A percentile compares a stretch with the other conserved stretches of the same genome.
Evolutionary conservation across 2,113 vertebrate genomes (phyloP).

Genomic region (Puntigrus tetrazona): DNA sequence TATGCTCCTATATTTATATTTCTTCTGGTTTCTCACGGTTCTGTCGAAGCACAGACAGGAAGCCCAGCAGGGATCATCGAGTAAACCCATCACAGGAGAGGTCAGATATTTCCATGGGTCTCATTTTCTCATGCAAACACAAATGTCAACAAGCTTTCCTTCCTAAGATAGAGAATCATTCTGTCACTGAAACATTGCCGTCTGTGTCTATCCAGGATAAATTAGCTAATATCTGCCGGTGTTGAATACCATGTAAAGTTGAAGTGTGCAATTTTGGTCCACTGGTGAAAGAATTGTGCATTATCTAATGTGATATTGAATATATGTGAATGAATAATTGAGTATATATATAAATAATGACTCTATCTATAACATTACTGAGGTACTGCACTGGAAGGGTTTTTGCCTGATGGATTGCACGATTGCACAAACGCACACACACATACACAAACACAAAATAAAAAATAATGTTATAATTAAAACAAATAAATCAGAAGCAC

Average conservation of each 20-base stretch:
- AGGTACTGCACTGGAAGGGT: too few relatives aligned
- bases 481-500: not conserved
- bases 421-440: too few relatives aligned
- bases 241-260: not conserved
- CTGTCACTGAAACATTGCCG: not conserved
- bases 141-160: not conserved
- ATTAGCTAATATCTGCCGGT: not conserved
- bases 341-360: not conserved
- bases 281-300: not conserved
- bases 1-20: constrained; percentile 4
- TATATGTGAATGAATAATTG: not conserved
- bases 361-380: not conserved
- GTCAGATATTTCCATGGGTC: constrained; percentile 45
- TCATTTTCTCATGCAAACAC: constrained; percentile 35
- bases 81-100: constrained; percentile 36
- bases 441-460: too few relatives aligned
- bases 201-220: not conserved
- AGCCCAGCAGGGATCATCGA: not conserved
- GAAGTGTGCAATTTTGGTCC: not conserved
- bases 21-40: constrained; percentile 8
- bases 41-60: not conserved
- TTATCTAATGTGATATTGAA: not conserved
- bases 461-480: too few relatives aligned
- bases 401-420: not conserved
- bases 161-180: not conserved